Conservation (phyloP, 2,797 vertebrate genomes). For the Ctenosaura bakeri region DNA sequence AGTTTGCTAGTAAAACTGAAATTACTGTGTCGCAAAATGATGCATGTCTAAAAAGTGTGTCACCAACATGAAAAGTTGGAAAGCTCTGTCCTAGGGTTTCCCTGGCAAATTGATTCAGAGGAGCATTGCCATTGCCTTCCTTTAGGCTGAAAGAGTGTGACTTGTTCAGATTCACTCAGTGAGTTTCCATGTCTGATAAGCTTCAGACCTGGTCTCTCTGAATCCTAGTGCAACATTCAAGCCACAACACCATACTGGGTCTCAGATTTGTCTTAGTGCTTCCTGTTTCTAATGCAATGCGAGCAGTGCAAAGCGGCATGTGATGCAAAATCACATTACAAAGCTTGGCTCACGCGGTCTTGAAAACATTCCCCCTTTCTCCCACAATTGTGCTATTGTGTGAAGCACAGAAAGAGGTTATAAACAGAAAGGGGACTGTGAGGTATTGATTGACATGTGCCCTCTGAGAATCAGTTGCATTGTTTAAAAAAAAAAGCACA, state of each 20-base stretch:
- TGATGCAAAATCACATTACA: not conserved
- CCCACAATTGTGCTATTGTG: not conserved
- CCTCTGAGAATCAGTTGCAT: slow-evolving; percentile 3
- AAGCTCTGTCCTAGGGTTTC: not conserved
- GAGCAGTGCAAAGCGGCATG: not conserved
- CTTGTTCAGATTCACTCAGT: no score
- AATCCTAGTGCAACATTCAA: no score
- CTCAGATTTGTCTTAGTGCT: not conserved
- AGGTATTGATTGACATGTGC: not conserved
- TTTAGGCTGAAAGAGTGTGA: not conserved
- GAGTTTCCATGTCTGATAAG: no score
- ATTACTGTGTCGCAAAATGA: no score
- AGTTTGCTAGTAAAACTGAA: no score
- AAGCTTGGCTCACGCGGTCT: not conserved
- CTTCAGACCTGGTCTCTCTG: no score
- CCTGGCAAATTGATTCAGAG: not conserved
- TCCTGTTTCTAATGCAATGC: not conserved
- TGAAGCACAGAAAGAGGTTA: not conserved
- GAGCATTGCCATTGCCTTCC: not conserved
- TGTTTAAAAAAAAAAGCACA: not conserved
- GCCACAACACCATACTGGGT: not conserved
- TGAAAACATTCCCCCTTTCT: not conserved
- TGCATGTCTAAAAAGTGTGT: no score
- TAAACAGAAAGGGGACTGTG: not conserved
- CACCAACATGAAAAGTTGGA: no score